These are phyloP conservation scores for Zaprionus taronus DNA, from an alignment of 1,140 invertebrate species.

Conservation along the genomic window DNA sequence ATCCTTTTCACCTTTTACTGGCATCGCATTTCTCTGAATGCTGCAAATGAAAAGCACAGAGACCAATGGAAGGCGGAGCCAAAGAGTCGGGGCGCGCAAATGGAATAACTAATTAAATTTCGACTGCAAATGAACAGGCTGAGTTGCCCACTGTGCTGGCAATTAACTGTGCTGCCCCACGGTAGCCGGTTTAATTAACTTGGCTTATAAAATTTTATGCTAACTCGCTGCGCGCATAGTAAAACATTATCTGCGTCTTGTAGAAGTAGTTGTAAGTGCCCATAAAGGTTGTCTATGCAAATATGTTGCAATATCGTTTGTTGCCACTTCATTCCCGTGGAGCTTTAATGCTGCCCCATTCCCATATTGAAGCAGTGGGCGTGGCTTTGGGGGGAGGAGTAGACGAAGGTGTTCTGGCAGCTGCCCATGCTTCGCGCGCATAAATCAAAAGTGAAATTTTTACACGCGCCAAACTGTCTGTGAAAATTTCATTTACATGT, in stretches of 20 bases:
- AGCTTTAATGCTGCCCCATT: conserved; percentile 24
- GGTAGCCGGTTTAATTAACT: conserved; percentile 70
- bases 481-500: conserved; percentile 76
- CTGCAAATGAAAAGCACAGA: conserved; percentile 29
- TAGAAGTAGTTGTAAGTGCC: conserved; percentile 50
- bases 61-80: not conserved
- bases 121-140: conserved; percentile 67
- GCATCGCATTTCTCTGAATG: conserved; percentile 41
- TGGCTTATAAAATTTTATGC: conserved; percentile 78
- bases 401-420: not conserved
- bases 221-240: conserved; percentile 51
- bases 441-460: conserved; percentile 82
- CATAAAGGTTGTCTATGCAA: conserved; percentile 77
- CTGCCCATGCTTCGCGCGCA: conserved; percentile 22
- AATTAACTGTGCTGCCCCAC: conserved; percentile 43
- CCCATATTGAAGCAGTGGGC: not conserved
- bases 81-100: conserved; percentile 39
- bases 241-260: conserved; percentile 69
- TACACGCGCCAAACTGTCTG: conserved; percentile 78
- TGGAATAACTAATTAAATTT: conserved; percentile 82
- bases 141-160: conserved; percentile 17
- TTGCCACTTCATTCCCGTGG: conserved; percentile 32
- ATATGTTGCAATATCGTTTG: conserved; percentile 73
- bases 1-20: conserved; percentile 37
- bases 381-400: not conserved